These are phyloP conservation scores for Pseudorectes ferrugineus DNA, from an alignment of 2,113 vertebrate genomes.

Conservation along the genomic window DNA sequence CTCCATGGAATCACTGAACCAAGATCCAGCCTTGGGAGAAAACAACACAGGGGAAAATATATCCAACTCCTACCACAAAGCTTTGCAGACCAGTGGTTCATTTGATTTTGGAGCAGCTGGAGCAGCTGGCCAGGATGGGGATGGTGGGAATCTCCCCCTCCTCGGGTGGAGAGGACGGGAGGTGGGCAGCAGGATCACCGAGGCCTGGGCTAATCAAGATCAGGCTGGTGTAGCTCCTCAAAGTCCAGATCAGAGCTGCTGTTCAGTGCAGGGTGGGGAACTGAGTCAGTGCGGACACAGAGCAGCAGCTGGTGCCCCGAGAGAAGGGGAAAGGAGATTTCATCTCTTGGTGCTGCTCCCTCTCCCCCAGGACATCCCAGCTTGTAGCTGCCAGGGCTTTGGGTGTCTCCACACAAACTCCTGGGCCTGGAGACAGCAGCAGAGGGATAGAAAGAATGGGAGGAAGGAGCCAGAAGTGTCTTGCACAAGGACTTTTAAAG, in stretches of 20 bases:
- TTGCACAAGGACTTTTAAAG: neutral
- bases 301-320: neutral
- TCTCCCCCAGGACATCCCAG: neutral
- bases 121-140: neutral
- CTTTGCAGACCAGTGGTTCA: neutral
- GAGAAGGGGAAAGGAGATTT: neutral
- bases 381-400: fast-evolving
- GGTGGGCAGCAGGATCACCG: neutral
- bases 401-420: neutral
- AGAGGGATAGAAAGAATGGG: neutral
- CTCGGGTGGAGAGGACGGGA: neutral
- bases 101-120: neutral
- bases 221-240: neutral
- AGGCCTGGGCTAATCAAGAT: neutral
- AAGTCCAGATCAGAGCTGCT: neutral
- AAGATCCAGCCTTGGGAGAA: neutral
- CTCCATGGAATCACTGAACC: neutral
- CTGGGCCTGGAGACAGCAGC: neutral
- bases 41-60: neutral
- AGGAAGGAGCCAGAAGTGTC: neutral
- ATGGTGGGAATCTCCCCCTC: neutral
- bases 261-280: neutral
- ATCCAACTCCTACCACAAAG: neutral
- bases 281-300: neutral
- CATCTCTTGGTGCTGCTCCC: neutral